Conservation (phyloP, 2,888 invertebrate species). For the Drosophila lutescens region DNA sequence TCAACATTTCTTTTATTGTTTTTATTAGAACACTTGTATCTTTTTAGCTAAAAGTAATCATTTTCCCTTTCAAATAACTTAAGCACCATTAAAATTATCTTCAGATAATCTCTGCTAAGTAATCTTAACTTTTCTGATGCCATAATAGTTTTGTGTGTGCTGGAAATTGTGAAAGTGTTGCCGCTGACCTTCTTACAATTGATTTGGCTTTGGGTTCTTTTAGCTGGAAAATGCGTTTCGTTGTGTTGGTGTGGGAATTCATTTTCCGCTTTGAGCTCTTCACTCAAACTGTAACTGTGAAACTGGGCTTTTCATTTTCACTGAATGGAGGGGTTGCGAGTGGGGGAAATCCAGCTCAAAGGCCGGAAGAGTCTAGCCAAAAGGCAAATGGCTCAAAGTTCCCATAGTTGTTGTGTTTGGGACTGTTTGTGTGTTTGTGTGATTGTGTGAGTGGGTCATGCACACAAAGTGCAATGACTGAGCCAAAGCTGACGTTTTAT, state of each 20-base stretch:
- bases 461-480: constrained; percentile 71
- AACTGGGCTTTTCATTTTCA: constrained; percentile 58
- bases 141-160: background rate
- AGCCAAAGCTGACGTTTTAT: constrained; percentile 70
- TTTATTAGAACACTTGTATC: too few species aligned
- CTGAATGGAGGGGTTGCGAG: background rate
- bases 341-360: constrained; percentile 52
- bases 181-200: constrained; percentile 71
- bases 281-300: constrained; percentile 63
- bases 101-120: too few species aligned
- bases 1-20: background rate
- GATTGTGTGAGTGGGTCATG: constrained; percentile 37
- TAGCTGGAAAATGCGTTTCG: constrained; percentile 35
- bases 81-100: background rate
- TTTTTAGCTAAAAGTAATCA: too few species aligned
- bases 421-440: constrained; percentile 4
- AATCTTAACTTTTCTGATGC: background rate
- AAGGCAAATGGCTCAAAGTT: constrained; percentile 65
- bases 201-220: constrained; percentile 57
- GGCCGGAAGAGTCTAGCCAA: constrained; percentile 68
- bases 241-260: constrained; percentile 24
- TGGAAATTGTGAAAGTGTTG: constrained; percentile 4
- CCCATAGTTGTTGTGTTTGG: constrained; percentile 24
- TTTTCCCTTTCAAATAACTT: background rate
- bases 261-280: constrained; percentile 70